Base-by-base conservation (phyloP, 2,888 invertebrate species). In the Erebia palarica region DNA sequence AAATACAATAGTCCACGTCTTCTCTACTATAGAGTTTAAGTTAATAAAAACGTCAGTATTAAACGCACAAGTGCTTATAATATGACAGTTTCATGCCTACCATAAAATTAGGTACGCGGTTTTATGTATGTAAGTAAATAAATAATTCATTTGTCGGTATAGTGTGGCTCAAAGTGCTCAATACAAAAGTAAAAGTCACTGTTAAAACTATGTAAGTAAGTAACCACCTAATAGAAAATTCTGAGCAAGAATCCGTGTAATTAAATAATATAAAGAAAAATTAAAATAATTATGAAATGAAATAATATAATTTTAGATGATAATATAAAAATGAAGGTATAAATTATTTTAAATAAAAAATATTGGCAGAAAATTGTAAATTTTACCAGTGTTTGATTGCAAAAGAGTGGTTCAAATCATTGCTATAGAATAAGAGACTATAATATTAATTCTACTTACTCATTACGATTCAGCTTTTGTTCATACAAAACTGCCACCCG, bases 51-150 rank as follows among this genome's bases (percentile, higher is more conserved):
- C 51, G 63, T 58, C 64, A 73, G 67, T 60, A 72, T 69, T 65
- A 65, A 69, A 67, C 73, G 73, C 73, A 73, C 73, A 73, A 73
- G 65, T 57, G 58, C 65, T 65, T 55, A 64, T 14, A 61, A 63
- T 47, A 47, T 16, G 47, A 49, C 63, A 9, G n/a, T 49, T 49
- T 63, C 47, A 47, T 21, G 9, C 63, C 21, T 49, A 44, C 44
- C 61, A 47, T 61, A 47, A n/a, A 59, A 42, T 42, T 16, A 53
- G 8, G 7, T 44, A 60, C 60, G 60, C 16, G 36, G 36, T 59
- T 42, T n/a, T 44, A 44, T 60, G 10, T 60, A 42, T 60, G n/a
- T 44, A 44, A 16, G 8, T 47, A 47, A 59, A 42, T 59, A 59
- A 59, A 3, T 59, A n/a, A 42, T 42, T 14, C 18, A 1, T 44